Conservation (phyloP, 2,113 vertebrate species). For the Engystomops pustulosus region DNA sequence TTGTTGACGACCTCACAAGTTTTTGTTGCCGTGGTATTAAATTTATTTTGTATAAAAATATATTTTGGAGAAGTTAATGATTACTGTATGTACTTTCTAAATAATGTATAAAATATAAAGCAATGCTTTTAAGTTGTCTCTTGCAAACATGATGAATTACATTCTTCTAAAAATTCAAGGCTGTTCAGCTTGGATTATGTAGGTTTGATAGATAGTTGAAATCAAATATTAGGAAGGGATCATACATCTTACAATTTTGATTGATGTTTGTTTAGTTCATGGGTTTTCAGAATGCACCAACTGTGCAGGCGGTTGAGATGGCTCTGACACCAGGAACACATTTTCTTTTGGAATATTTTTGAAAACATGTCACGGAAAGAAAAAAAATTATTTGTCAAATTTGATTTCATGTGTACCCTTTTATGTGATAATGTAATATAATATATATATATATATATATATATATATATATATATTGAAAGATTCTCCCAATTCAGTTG, state of each 20-base stretch:
- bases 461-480: too few relatives aligned
- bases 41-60: background rate
- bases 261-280: conserved; percentile 56
- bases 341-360: conserved; percentile 26
- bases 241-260: conserved; percentile 55
- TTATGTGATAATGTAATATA: background rate
- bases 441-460: too few relatives aligned
- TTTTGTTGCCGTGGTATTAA: background rate
- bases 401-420: too few relatives aligned
- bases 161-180: conserved; percentile 36
- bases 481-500: too few relatives aligned
- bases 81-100: conserved; percentile 19
- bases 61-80: conserved; percentile 19
- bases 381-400: background rate
- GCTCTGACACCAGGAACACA: background rate
- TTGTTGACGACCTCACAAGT: background rate
- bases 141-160: conserved; percentile 30
- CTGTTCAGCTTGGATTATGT: conserved; percentile 53
- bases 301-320: conserved; percentile 24
- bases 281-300: conserved; percentile 37
- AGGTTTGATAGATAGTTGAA: conserved; percentile 48
- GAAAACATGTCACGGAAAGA: background rate
- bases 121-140: conserved; percentile 25
- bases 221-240: conserved; percentile 55
- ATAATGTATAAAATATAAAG: conserved; percentile 43